Evolutionary conservation across 2,888 invertebrate genomes (phyloP), one percentile per base, ranked within the genome.

Genomic region (Eulithis testata): DNA sequence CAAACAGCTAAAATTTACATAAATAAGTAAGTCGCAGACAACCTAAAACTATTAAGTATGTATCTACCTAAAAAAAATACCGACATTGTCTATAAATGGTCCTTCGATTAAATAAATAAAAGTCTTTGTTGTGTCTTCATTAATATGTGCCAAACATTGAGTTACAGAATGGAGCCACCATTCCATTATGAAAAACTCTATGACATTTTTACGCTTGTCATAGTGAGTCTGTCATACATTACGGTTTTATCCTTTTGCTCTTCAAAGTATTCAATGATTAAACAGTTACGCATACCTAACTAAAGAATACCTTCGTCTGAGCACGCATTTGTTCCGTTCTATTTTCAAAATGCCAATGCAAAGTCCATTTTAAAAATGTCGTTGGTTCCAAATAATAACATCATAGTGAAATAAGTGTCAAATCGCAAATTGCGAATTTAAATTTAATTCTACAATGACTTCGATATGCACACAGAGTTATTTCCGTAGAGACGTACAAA

Each of bases 381-480:
- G 21, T 21, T 21, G 21, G 21, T 21, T 21, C 21, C 21, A 21
- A 66, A 63, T 63, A 67, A 65, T 68, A 68, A 45, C 57, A 60
- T 37, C 52, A 65, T 70, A 68, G 66, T 69, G 59, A 88, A 78
- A 86, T 85, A 87, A 88, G 87, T 84, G 83, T 89, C 86, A 91
- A 89, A 89, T 89, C 91, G 87, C 86, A 87, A 91, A 90, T 89
- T 88, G 87, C 83, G 85, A 88, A 87, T 86, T 87, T 84, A 87
- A 91, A 88, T 87, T 87, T 88, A 88, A 88, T 89, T 86, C 86
- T 86, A 86, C 88, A 90, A 91, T 91, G 90, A 92, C 91, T 92
- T 89, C 91, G 86, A 90, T 89, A 91, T 92, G 87, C 89, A 90
- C 89, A 91, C 88, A 90, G 81, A 86, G 60, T 54, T 37, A 12